Base-by-base conservation (phyloP, 2,888 invertebrate genomes). In the Idaea aversata region DNA sequence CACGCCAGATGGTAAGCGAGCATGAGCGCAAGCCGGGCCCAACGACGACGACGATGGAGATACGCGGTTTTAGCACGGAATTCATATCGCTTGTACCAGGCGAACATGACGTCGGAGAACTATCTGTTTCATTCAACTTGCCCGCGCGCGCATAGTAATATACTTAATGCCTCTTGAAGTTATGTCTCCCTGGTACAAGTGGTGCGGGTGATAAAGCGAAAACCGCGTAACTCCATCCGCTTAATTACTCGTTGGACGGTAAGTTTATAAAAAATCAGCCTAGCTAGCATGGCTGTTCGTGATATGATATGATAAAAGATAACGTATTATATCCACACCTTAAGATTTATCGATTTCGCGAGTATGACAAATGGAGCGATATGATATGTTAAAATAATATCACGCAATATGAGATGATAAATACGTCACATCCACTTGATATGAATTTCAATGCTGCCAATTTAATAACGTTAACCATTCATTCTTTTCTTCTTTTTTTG, bases 131-230 rank as follows among this genome's bases (percentile, higher is more conserved):
- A 47, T 7, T 13, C 13, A 10, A 47, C 4, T 47, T 47, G 47
- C 25, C 25, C 25, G 25, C 25, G 47, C 47, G 47, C 47, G 47
- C 7, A n/a, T n/a, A n/a, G 13, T 13, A 10, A 10, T 0, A 4
- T 13, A 47, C 47, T 2, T 5, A 47, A 47, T 47, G 47, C 70
- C 65, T 67, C 63, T 35, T 59, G n/a, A 47, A 7, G 36, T 72
- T 66, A 78, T 86, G 74, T n/a, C 63, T 62, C 47, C 84, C 79
- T 84, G 68, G 87, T 88, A 83, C 57, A 77, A 82, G 80, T 78
- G 47, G 47, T 47, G 13, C 47, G 47, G 47, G 47, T 47, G 47
- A 47, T 47, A 47, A 47, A 47, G 47, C 47, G 47, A 47, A 47
- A 47, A 47, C 66, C 63, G 59, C 64, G 61, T 66, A 63, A 59